These are phyloP conservation scores for Ammospiza caudacuta DNA, from an alignment of 2,113 vertebrate genomes.

Conservation along the genomic window DNA sequence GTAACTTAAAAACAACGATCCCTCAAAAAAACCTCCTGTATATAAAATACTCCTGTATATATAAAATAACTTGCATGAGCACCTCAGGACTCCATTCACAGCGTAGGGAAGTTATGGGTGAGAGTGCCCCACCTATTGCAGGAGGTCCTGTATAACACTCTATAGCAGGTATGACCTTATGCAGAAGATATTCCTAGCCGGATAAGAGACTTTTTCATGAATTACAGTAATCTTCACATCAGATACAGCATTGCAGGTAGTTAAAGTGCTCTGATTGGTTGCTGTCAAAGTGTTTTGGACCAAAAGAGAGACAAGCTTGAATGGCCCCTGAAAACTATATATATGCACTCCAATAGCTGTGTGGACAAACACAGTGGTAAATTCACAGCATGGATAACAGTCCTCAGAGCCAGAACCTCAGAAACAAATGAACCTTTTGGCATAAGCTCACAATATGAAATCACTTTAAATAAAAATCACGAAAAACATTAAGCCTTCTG, in stretches of 20 bases:
- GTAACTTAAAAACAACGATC: neutral
- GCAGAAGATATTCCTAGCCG: constrained; percentile 7
- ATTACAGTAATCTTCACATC: neutral
- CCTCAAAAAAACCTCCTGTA: neutral
- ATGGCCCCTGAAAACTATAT: constrained; percentile 22
- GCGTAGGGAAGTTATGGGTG: neutral
- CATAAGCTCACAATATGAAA: neutral
- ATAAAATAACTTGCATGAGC: neutral
- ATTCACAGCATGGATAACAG: neutral
- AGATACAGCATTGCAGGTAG: neutral
- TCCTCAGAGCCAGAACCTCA: constrained; percentile 13
- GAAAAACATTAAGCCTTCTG: constrained; percentile 25
- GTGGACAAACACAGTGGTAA: constrained; percentile 14
- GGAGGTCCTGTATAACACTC: neutral
- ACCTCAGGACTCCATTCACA: neutral
- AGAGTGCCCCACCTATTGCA: neutral
- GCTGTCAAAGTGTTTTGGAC: neutral
- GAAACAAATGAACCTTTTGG: constrained; percentile 32
- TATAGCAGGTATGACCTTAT: constrained; percentile 1
- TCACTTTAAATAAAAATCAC: constrained; percentile 28
- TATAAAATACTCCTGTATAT: neutral
- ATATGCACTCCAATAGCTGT: neutral
- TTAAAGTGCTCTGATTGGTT: neutral
- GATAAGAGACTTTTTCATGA: neutral
- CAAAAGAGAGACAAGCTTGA: neutral